Evolutionary conservation across 2,797 vertebrate species (phyloP), one percentile per base, ranked within the genome.

Genomic region (Tapera naevia): DNA sequence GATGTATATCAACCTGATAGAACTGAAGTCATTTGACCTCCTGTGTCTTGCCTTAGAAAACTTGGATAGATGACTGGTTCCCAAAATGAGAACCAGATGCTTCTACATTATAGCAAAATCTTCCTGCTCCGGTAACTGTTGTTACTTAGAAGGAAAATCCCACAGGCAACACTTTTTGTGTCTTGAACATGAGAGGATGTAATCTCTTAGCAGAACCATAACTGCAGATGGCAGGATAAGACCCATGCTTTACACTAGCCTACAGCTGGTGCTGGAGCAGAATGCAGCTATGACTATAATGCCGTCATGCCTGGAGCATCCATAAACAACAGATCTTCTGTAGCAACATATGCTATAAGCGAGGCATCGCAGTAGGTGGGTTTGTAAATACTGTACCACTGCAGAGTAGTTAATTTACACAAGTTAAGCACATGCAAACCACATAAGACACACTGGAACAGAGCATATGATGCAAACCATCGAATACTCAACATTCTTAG

Each of bases 51-150:
- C 41, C 13, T 25, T 58, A 67, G 48, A 89, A 90, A 86, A 88
- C 1, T 74, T 17, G 67, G 48, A 74, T 76, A 80, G 86, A 88
- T 57, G 35, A 28, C 41, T 43, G 45, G 60, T 71, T 94, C 45
- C 27, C n/a, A 33, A 84, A 93, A 92, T 69, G 53, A 87, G 80
- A 94, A 94, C 33, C 94, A 95, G 86, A 88, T 93, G 78, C 61
- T 92, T 67, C 30, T 82, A 45, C 5, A 11, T 73, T 80, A 92
- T 51, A 83, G 16, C 58, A 66, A 69, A 86, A 78, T 48, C 58
- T 85, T 80, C 27, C 32, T 67, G 24, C 46, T 54, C 3, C 2
- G 54, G 41, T 28, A 79, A 54, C 37, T 37, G 22, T 21, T 58
- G 57, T 71, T 75, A 35, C 24, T 81, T 46, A 50, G 27, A 50